Percentiles rank a stretch among this genome's conserved stretches.
Conservation (phyloP, 53 echinoderm and acorn worm species). For the Patiria pectinifera region DNA sequence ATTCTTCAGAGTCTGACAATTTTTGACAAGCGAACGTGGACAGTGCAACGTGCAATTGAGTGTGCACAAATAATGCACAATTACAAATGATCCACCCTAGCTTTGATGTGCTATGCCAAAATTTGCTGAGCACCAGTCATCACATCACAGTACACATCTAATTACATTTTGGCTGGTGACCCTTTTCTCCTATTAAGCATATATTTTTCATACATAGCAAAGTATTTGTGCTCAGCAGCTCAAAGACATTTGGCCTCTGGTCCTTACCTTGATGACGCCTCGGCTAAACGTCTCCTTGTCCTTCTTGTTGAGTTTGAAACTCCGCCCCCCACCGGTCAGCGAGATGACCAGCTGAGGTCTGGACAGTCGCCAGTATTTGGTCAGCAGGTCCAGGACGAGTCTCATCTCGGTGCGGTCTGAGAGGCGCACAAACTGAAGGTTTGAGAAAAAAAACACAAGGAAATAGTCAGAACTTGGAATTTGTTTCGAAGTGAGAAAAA, state of each 20-base stretch:
- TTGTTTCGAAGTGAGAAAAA: neutral
- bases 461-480: neutral
- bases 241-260: neutral
- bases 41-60: no score
- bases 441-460: neutral
- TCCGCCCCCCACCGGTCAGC: conserved; percentile 80
- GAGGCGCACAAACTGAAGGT: conserved; percentile 79
- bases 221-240: neutral
- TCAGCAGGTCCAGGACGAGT: conserved; percentile 68
- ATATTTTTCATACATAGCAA: no score
- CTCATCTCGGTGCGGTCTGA: conserved; percentile 76
- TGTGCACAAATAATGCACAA: no score
- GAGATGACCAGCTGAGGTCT: conserved; percentile 89
- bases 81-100: no score
- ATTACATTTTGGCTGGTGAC: no score
- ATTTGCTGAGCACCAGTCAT: no score
- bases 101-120: no score
- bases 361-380: conserved; percentile 81
- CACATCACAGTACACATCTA: no score
- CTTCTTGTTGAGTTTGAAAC: conserved; percentile 79
- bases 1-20: no score
- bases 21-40: no score
- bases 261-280: conserved; percentile 82
- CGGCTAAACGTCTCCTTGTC: conserved; percentile 88
- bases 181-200: no score